These are phyloP conservation scores for Lasaia peninsularis DNA, from an alignment of 1,140 invertebrate genomes.

Conservation along the genomic window DNA sequence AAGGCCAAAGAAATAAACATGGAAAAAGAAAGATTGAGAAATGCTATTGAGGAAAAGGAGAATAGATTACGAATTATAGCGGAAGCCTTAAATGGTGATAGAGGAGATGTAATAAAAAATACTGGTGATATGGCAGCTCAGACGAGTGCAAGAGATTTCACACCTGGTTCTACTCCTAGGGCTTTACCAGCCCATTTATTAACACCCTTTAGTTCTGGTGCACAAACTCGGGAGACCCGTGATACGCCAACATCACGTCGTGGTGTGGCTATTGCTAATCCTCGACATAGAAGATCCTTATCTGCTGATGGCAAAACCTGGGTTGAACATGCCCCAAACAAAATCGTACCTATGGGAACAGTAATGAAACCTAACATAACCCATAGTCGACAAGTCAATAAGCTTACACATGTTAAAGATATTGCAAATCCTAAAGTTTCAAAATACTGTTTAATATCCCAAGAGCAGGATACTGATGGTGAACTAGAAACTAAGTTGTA, in stretches of 20 bases:
- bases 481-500: constrained; percentile 95
- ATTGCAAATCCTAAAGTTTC: constrained; percentile 85
- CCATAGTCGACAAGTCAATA: constrained; percentile 90
- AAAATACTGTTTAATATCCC: constrained; percentile 94
- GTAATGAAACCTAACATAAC: constrained; percentile 91
- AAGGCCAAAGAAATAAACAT: constrained; percentile 82
- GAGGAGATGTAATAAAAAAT: constrained; percentile 40
- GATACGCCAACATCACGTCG: constrained; percentile 58
- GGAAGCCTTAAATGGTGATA: constrained; percentile 46
- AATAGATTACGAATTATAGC: constrained; percentile 65
- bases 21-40: constrained; percentile 81
- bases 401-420: constrained; percentile 84
- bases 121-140: constrained; percentile 57
- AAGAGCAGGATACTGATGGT: constrained; percentile 93
- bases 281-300: constrained; percentile 85
- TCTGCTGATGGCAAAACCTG: constrained; percentile 88
- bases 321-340: constrained; percentile 92
- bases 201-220: constrained; percentile 57
- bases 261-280: constrained; percentile 82
- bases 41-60: constrained; percentile 78
- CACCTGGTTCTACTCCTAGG: constrained; percentile 62
- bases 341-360: constrained; percentile 87
- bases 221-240: constrained; percentile 39
- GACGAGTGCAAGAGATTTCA: constrained; percentile 51
- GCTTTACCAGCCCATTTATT: constrained; percentile 63